Evolutionary conservation across 2,797 vertebrate genomes (phyloP).

Genomic region (Tolypeutes matacus): DNA sequence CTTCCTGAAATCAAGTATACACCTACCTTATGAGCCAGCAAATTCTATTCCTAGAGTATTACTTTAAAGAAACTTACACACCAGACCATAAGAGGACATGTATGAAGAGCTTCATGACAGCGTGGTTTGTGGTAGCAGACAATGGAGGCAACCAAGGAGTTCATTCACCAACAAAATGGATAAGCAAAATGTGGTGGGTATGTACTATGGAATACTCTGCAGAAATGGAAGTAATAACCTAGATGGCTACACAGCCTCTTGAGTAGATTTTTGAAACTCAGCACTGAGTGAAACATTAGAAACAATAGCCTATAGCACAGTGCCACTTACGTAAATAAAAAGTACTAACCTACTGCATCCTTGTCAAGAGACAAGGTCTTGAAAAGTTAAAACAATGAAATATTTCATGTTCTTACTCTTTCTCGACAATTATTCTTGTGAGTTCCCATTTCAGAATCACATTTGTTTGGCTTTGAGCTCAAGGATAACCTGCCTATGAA

Average conservation of each 20-base stretch:
- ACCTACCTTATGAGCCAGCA: not conserved
- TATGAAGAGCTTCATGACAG: too few species aligned
- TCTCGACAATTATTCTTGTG: not conserved
- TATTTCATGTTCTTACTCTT: not conserved
- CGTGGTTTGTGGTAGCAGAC: not conserved
- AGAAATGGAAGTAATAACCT: not conserved
- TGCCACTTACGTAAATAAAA: not conserved
- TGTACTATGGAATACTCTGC: not conserved
- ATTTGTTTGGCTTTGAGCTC: not conserved
- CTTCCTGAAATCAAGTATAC: not conserved
- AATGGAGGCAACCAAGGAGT: not conserved
- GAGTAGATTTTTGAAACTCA: not conserved
- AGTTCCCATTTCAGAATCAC: not conserved
- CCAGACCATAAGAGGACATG: not conserved
- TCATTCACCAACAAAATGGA: not conserved
- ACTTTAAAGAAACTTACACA: not conserved
- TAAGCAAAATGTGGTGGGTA: not conserved
- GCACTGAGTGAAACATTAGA: not conserved
- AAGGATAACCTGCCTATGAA: conserved; percentile 8
- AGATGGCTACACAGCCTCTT: not conserved
- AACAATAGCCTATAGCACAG: not conserved
- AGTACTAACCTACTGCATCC: not conserved
- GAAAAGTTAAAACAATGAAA: conserved; percentile 2
- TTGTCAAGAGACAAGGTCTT: not conserved
- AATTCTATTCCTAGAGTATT: not conserved